These are phyloP conservation scores for Zophobas morio DNA, from an alignment of 1,140 invertebrate species.

Conservation along the genomic window DNA sequence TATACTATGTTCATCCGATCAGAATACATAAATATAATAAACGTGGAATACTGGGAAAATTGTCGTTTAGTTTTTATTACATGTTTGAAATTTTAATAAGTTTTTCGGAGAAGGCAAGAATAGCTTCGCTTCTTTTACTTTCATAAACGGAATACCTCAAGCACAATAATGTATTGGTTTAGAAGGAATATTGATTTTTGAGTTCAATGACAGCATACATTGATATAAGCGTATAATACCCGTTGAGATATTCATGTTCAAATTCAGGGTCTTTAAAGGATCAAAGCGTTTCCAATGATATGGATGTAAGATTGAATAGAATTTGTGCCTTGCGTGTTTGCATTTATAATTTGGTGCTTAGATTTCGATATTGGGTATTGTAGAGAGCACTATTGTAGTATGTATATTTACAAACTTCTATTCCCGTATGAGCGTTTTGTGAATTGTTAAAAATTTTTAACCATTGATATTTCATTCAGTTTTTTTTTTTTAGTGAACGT, in stretches of 20 bases:
- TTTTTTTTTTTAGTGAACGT: no score
- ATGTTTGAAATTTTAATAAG: background rate
- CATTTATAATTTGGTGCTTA: background rate
- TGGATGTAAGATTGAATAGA: background rate
- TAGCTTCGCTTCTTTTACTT: background rate
- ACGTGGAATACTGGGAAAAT: background rate
- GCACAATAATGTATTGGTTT: background rate
- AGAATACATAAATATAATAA: slow-evolving; percentile 12
- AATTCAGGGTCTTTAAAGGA: background rate
- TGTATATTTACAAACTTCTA: no score
- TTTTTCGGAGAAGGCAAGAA: background rate
- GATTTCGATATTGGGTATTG: no score
- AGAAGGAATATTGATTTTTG: slow-evolving; percentile 7
- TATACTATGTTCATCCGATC: slow-evolving; percentile 4
- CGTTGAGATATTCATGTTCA: background rate
- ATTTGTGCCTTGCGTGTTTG: background rate
- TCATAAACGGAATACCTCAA: background rate
- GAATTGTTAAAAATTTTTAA: no score
- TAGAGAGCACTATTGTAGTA: no score
- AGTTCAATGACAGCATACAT: slow-evolving; percentile 15
- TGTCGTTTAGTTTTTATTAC: background rate
- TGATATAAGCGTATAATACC: slow-evolving; percentile 8
- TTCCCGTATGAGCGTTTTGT: no score
- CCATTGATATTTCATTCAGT: no score
- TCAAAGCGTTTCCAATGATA: background rate